phyloP scores from a whole-genome alignment of 30 jellyfish, hydroid and myxozoan species.

The Hydractinia symbiolongicarpus region DNA sequence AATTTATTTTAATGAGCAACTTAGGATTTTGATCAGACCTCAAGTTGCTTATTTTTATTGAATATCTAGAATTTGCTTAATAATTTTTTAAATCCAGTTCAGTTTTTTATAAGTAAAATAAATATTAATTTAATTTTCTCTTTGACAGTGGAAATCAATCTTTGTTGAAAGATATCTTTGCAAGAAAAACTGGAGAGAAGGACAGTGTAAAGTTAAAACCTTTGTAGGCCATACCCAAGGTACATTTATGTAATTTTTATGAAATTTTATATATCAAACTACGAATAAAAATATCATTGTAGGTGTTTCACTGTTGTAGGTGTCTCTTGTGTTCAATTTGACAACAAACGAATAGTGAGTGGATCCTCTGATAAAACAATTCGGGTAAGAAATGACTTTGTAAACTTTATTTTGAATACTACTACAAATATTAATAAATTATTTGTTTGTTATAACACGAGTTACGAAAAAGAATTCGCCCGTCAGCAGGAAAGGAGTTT shows the following conservation, averaged over 20 bases:
- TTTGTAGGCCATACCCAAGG: constrained; percentile 70
- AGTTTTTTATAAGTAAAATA: too few relatives aligned
- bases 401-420: too few relatives aligned
- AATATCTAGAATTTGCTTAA: too few relatives aligned
- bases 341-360: constrained; percentile 48
- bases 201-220: constrained; percentile 50
- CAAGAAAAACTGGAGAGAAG: constrained; percentile 52
- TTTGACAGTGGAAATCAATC: constrained; percentile 44
- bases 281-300: too few relatives aligned
- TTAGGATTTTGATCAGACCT: too few relatives aligned
- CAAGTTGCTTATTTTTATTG: too few relatives aligned
- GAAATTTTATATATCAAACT: too few relatives aligned
- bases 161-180: constrained; percentile 42
- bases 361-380: constrained; percentile 62
- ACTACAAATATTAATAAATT: neutral
- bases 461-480: too few relatives aligned
- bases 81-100: too few relatives aligned
- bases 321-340: constrained; percentile 59
- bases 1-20: too few relatives aligned
- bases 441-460: too few relatives aligned
- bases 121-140: neutral
- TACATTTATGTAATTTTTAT: neutral
- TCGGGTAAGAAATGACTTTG: constrained; percentile 18
- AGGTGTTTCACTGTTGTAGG: constrained; percentile 11
- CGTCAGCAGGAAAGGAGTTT: too few relatives aligned